phyloP scores from a whole-genome alignment of 2,888 invertebrate species.

The Hipparchia sbordonii region DNA sequence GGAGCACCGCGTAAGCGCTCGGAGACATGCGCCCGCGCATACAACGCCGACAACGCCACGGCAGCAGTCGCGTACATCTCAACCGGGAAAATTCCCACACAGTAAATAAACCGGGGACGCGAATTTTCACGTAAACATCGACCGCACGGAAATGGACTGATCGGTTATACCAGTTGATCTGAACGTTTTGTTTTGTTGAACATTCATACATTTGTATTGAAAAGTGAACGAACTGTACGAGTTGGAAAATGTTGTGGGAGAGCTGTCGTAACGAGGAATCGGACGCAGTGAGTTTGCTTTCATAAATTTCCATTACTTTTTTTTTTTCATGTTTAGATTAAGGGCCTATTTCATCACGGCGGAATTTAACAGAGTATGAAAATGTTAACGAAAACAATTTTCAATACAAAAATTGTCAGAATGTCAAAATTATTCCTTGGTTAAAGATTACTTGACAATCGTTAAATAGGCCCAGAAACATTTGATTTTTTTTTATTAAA shows the following conservation, averaged over 20 bases:
- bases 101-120: slow-evolving; percentile 63
- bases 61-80: slow-evolving; percentile 61
- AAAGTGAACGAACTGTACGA: slow-evolving; percentile 63
- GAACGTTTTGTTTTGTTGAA: slow-evolving; percentile 30
- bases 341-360: too few relatives aligned
- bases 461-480: too few relatives aligned
- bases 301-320: slow-evolving; percentile 3
- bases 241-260: slow-evolving; percentile 76
- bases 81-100: slow-evolving; percentile 49
- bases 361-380: too few relatives aligned
- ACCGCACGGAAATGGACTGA: slow-evolving; percentile 60
- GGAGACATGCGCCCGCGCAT: slow-evolving; percentile 61
- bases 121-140: slow-evolving; percentile 52
- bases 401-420: too few relatives aligned
- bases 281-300: slow-evolving; percentile 68
- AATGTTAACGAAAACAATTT: too few relatives aligned
- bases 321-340: slow-evolving; percentile 15
- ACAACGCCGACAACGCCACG: slow-evolving; percentile 65
- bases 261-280: slow-evolving; percentile 71
- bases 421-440: too few relatives aligned
- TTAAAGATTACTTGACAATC: too few relatives aligned
- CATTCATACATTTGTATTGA: slow-evolving; percentile 39
- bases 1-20: slow-evolving; percentile 60
- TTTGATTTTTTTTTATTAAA: neutral
- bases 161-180: slow-evolving; percentile 47